Percentiles rank a stretch among this genome's conserved stretches.
phyloP scores from a whole-genome alignment of 2,888 invertebrate genomes.

The Hydropsyche betteni region DNA sequence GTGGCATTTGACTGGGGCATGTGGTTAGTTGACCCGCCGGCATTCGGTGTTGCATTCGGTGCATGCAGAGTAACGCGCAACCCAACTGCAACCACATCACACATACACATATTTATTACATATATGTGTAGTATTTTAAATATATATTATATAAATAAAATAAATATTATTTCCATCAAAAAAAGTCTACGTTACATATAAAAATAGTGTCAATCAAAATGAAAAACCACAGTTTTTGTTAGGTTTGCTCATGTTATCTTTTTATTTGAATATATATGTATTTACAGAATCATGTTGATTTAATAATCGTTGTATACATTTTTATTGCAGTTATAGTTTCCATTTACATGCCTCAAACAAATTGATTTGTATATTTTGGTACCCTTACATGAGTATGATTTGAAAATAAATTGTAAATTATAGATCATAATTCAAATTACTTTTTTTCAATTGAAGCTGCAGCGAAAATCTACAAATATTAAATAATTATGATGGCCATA shows the following conservation, averaged over 20 bases:
- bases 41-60: conserved; percentile 69
- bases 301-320: conserved; percentile 11
- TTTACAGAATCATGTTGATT: conserved; percentile 18
- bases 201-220: background rate
- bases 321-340: conserved; percentile 11
- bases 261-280: conserved; percentile 4
- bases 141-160: conserved; percentile 3
- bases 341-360: conserved; percentile 22
- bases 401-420: background rate
- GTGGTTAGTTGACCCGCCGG: conserved; percentile 67
- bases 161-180: conserved; percentile 12
- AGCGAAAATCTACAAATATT: background rate
- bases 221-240: conserved; percentile 19
- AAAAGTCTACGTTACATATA: conserved; percentile 8
- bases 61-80: conserved; percentile 92
- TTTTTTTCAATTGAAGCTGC: conserved; percentile 21
- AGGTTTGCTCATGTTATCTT: conserved; percentile 21
- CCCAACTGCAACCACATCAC: conserved; percentile 84
- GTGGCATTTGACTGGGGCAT: conserved; percentile 67
- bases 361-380: conserved; percentile 2
- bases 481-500: too few species aligned
- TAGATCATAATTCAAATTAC: background rate
- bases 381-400: background rate
- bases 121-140: conserved; percentile 40
- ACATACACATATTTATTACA: conserved; percentile 51